Evolutionary conservation across 2,888 invertebrate species (phyloP), one percentile per base, ranked within the genome.

Genomic region (Amiota mariae): DNA sequence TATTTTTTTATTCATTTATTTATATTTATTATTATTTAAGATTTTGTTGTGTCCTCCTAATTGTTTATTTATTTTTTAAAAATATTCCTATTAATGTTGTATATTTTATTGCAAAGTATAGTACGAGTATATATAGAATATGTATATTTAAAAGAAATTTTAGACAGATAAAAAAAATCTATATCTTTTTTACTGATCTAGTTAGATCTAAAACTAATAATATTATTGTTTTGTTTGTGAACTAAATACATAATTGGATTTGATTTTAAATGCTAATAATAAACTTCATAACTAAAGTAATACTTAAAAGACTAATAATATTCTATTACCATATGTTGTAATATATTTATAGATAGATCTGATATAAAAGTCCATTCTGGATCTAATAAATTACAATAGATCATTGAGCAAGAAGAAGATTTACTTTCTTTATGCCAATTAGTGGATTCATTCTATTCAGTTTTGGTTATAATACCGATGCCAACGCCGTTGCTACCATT

Each of bases 381-480:
- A 36, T 36, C 36, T 36, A 36, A 6, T 36, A 36, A 24, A 24
- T 24, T 24, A 24, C 24, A 24, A 24, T 24, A 24, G 24, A 24
- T 24, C 24, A 24, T 24, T 24, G 24, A 24, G 36, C 36, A 36
- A 36, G 36, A 36, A 36, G 36, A 36, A 36, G 36, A 6, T 2
- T 36, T 36, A 36, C 54, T 12, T 51, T n/a, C 54, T 12, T 51
- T 51, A 51, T n/a, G n/a, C n/a, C n/a, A 24, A 24, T 24, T 51
- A n/a, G 13, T 51, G 4, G n/a, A 36, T 36, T 36, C 57, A 74
- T 68, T 64, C 74, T 82, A 85, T 73, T 86, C 86, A 73, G 74
- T 81, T 66, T 86, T 87, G 66, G 81, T 75, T 10, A 79, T 54
- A 48, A 76, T 63, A 10, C 78, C 79, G 12, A 11, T n/a, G 49